Percentiles rank a stretch among this genome's conserved stretches.
These are phyloP conservation scores for Trachemys scripta DNA, from an alignment of 2,113 vertebrate species.

Conservation along the genomic window DNA sequence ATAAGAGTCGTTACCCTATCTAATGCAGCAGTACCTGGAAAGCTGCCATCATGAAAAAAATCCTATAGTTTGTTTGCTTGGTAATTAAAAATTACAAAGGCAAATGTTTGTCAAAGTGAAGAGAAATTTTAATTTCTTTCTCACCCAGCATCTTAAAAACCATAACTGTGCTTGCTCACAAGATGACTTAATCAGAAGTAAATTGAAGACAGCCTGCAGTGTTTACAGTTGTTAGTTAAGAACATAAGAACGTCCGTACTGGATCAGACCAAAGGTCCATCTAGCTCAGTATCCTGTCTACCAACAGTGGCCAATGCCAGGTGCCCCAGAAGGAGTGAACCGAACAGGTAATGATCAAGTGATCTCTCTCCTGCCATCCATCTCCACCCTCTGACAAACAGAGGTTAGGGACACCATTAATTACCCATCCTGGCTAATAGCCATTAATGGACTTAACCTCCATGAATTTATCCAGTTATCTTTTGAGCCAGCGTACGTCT, in stretches of 20 bases:
- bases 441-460: no score
- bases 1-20: background rate
- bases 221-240: conserved; percentile 62
- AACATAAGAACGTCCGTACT: no score
- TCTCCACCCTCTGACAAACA: no score
- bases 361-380: no score
- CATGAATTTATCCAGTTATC: no score
- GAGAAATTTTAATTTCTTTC: conserved; percentile 13
- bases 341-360: no score
- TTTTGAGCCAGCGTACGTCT: conserved; percentile 48
- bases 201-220: conserved; percentile 63
- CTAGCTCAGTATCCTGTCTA: no score
- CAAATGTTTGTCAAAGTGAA: conserved; percentile 31
- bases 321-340: no score
- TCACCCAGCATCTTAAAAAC: conserved; percentile 29
- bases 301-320: no score
- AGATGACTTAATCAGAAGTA: conserved; percentile 66
- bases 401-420: no score
- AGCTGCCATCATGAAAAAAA: background rate
- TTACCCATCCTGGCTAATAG: no score
- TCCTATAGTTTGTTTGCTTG: conserved; percentile 32
- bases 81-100: conserved; percentile 22
- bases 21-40: background rate
- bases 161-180: conserved; percentile 29
- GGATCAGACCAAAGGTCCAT: no score